These are phyloP conservation scores for Chamaetylas fuelleborni DNA, from an alignment of 2,113 vertebrate genomes.

Conservation along the genomic window DNA sequence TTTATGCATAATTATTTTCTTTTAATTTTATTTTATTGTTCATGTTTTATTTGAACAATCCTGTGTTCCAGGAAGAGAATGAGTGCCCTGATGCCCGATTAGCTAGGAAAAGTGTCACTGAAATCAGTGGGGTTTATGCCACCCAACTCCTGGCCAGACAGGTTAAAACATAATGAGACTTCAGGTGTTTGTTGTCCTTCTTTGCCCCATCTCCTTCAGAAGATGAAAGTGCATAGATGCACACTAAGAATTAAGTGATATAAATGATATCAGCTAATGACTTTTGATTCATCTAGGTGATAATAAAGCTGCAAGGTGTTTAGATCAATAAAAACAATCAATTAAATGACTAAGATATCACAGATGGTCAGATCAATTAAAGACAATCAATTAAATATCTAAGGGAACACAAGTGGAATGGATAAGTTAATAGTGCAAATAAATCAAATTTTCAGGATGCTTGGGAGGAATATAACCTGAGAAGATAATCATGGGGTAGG, in stretches of 20 bases:
- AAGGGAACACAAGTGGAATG: conserved; percentile 17
- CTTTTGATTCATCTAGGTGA: background rate
- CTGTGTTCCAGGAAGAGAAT: background rate
- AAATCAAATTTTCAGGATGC: conserved; percentile 34
- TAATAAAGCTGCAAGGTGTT: background rate
- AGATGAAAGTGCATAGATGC: background rate
- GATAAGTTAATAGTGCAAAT: conserved; percentile 50
- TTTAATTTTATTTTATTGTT: background rate
- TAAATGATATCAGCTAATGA: background rate
- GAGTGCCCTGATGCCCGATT: background rate
- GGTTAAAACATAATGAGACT: background rate
- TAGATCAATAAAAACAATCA: conserved; percentile 20
- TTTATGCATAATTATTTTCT: background rate
- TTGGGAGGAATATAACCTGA: background rate
- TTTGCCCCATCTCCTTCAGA: background rate
- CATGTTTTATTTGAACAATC: background rate
- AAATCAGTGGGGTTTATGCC: background rate
- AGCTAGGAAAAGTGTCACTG: background rate
- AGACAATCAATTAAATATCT: conserved; percentile 48
- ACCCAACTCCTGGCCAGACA: background rate
- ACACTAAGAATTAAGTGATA: background rate
- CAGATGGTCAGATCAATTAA: conserved; percentile 51
- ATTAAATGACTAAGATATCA: conserved; percentile 30
- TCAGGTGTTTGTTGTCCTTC: background rate
- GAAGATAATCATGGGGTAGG: background rate